Conservation (phyloP, 2,888 invertebrate genomes). For the Dynastes grantii region DNA sequence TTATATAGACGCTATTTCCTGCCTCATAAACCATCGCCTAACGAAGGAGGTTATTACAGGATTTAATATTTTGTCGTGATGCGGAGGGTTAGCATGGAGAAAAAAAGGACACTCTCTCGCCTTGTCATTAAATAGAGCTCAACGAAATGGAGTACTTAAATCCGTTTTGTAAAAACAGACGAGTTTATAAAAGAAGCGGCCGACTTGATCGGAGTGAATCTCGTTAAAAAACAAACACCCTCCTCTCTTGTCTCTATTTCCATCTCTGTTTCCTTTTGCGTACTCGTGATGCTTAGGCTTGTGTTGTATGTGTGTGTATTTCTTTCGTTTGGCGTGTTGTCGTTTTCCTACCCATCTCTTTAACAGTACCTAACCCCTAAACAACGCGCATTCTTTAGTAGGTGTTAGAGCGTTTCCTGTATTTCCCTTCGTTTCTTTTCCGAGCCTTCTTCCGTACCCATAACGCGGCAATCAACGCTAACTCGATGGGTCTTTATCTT, state of each 20-base stretch:
- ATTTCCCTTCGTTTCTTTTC: slow-evolving; percentile 5
- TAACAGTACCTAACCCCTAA: slow-evolving; percentile 47
- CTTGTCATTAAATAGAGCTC: slow-evolving; percentile 57
- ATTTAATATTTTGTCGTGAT: slow-evolving; percentile 45
- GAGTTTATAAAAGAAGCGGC: slow-evolving; percentile 64
- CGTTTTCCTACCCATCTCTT: slow-evolving; percentile 38
- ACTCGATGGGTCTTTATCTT: slow-evolving; percentile 63
- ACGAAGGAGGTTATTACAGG: slow-evolving; percentile 46
- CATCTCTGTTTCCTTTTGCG: neutral
- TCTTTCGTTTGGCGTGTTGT: slow-evolving; percentile 24
- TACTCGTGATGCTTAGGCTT: neutral
- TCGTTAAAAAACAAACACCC: slow-evolving; percentile 70
- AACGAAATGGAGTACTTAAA: slow-evolving; percentile 59
- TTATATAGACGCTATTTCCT: slow-evolving; percentile 11
- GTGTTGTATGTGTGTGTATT: neutral
- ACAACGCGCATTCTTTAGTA: slow-evolving; percentile 67
- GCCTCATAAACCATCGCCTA: slow-evolving; percentile 45
- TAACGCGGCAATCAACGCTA: slow-evolving; percentile 65
- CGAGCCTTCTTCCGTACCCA: neutral
- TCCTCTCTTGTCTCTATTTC: slow-evolving; percentile 53
- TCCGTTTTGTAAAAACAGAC: slow-evolving; percentile 60
- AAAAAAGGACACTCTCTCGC: slow-evolving; percentile 37
- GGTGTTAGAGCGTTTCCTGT: slow-evolving; percentile 62
- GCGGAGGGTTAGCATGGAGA: slow-evolving; percentile 4
- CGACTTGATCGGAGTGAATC: slow-evolving; percentile 67